phyloP scores from a whole-genome alignment of 2,888 invertebrate genomes.

The Heliconius charithonia region DNA sequence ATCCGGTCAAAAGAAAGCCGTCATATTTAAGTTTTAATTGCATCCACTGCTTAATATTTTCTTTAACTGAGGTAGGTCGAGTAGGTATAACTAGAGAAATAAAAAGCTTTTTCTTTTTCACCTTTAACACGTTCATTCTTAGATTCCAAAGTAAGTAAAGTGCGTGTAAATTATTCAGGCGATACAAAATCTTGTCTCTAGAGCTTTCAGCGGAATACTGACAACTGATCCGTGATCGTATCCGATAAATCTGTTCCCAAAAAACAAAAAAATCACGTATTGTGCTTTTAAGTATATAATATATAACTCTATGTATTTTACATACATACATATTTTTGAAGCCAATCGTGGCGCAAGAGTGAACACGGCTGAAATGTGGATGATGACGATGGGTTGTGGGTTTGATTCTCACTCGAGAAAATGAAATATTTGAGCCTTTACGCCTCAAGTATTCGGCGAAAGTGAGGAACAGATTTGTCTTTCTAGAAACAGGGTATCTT shows the following conservation, averaged over 20 bases:
- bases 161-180: conserved; percentile 79
- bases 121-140: conserved; percentile 50
- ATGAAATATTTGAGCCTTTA: no score
- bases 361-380: no score
- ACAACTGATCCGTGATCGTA: conserved; percentile 80
- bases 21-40: conserved; percentile 43
- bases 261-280: conserved; percentile 27
- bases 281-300: not conserved
- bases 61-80: conserved; percentile 39
- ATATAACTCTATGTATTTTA: not conserved
- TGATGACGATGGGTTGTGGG: no score
- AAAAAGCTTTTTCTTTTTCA: conserved; percentile 57
- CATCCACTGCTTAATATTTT: conserved; percentile 40
- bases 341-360: no score
- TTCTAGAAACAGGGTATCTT: no score
- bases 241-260: conserved; percentile 70
- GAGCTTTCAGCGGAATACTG: conserved; percentile 76
- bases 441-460: no score
- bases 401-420: no score
- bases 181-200: conserved; percentile 68
- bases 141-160: conserved; percentile 53
- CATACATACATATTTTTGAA: no score
- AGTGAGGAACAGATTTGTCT: no score
- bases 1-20: conserved; percentile 28
- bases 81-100: conserved; percentile 29